Conservation (phyloP, 2,888 invertebrate species). For the Drosophila longiperda region DNA sequence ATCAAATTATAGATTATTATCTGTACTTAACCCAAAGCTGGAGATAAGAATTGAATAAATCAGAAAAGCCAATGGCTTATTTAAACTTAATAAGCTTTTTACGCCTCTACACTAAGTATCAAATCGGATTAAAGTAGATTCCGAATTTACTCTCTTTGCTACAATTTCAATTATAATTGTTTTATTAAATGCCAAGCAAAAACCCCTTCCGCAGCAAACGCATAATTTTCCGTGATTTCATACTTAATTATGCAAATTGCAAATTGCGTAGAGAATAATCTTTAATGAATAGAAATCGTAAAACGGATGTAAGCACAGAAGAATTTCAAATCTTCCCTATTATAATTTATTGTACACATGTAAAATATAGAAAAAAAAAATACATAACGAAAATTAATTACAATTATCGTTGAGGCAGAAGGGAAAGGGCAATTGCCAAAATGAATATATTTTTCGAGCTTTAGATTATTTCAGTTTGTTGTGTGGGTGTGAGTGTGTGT, state of each 20-base stretch:
- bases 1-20: neutral
- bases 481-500: constrained; percentile 28
- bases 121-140: neutral
- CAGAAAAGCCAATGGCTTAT: neutral
- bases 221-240: neutral
- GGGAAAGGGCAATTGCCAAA: constrained; percentile 25
- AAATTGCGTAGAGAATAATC: neutral
- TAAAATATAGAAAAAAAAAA: neutral
- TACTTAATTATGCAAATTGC: neutral
- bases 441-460: constrained; percentile 16
- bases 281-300: neutral
- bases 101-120: neutral
- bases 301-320: neutral
- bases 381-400: neutral
- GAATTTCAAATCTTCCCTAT: neutral
- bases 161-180: too few species aligned
- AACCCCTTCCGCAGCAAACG: neutral
- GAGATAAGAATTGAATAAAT: neutral
- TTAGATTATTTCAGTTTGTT: constrained; percentile 3
- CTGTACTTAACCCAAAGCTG: neutral
- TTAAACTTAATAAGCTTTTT: neutral
- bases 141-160: neutral
- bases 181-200: neutral
- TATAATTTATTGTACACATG: constrained; percentile 12
- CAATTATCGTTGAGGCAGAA: neutral